These are phyloP conservation scores for Cybosia mesomella DNA, from an alignment of 2,888 invertebrate genomes.

Conservation along the genomic window DNA sequence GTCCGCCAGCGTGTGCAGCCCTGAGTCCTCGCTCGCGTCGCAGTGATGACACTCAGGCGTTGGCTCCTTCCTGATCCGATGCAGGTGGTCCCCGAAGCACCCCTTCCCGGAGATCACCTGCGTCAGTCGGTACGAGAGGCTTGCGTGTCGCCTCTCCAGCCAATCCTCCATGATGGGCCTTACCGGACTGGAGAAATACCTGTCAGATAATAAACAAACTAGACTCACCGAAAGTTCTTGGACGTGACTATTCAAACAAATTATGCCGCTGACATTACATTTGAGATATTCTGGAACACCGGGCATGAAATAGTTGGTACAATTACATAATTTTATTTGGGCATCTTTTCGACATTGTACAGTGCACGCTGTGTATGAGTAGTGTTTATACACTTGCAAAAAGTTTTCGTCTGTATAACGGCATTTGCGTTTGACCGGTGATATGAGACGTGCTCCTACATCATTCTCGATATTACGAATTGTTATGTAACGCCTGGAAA, in stretches of 20 bases:
- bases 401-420: constrained; percentile 90
- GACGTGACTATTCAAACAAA: constrained; percentile 89
- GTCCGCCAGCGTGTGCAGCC: too few relatives aligned
- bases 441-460: constrained; percentile 87
- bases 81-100: too few relatives aligned
- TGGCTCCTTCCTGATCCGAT: too few relatives aligned
- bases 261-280: constrained; percentile 89
- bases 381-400: constrained; percentile 87
- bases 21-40: too few relatives aligned
- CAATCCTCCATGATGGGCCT: too few relatives aligned
- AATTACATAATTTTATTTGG: constrained; percentile 89
- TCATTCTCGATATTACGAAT: constrained; percentile 90
- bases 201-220: background rate
- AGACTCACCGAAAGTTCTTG: constrained; percentile 87
- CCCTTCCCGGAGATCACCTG: too few relatives aligned
- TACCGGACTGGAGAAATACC: too few relatives aligned
- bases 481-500: constrained; percentile 84
- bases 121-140: too few relatives aligned
- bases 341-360: constrained; percentile 91
- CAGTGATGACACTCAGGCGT: too few relatives aligned
- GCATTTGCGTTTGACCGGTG: constrained; percentile 90
- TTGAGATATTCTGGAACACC: constrained; percentile 85
- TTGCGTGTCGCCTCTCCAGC: too few relatives aligned
- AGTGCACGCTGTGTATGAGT: constrained; percentile 91
- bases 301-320: constrained; percentile 91